Evolutionary conservation across 1,140 invertebrate genomes (phyloP), one percentile per base, ranked within the genome.

Genomic region (Drosophila sucinea): DNA sequence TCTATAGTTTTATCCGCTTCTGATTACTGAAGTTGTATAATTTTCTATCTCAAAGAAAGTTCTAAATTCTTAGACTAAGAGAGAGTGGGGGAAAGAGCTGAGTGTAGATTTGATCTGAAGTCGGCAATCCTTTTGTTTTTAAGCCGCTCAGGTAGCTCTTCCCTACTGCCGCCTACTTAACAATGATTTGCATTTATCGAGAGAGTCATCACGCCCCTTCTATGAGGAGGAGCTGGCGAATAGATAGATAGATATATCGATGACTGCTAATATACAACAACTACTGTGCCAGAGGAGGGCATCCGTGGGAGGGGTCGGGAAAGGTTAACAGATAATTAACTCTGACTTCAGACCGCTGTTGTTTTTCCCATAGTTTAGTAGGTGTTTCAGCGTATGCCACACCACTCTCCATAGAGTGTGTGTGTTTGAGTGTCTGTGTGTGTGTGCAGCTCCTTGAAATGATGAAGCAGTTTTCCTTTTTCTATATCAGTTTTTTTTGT

Each of bases 261-360:
- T 70, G 73, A 77, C 67, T 77, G 4, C 10, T 38, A n/a, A 38
- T 38, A 38, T 17, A 60, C 74, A 65, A 51, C 66, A 47, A 70
- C 25, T 5, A 60, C 35, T 5, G 3, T 23, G 10, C 25, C 23
- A 25, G 10, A 0, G 35, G 11, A 38, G 35, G 35, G 10, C 0
- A 38, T 3, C 8, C 11, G 10, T 11, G 0, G 40, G 17, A 41
- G n/a, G 11, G 4, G 44, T 27, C 23, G 7, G 23, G 79, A 78
- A 64, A 79, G 73, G 83, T 86, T 86, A 83, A 83, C 76, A 82
- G 76, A 83, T 87, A 87, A 86, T 86, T 86, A 86, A 87, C 83
- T 87, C 63, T 76, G 54, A 55, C 30, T 40, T 30, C 55, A 33
- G 32, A 30, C 60, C 47, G 67, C 44, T 76, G 38, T 68, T 72